These are phyloP conservation scores for Metopia argyrocephala DNA, from an alignment of 2,888 invertebrate species.

Conservation along the genomic window DNA sequence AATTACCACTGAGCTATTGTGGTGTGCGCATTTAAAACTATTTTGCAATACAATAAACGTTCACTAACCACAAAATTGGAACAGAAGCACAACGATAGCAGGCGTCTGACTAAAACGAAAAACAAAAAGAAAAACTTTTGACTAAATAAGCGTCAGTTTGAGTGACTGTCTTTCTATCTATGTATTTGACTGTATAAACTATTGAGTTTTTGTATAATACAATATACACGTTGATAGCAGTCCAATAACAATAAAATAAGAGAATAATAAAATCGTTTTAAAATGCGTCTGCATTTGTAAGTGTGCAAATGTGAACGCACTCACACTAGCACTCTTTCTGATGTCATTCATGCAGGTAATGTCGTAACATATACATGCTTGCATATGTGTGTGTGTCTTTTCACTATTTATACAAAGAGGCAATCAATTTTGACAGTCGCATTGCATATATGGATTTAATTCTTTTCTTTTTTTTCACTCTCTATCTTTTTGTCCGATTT, in stretches of 20 bases:
- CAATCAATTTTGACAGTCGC: conserved; percentile 41
- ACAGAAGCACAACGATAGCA: conserved; percentile 33
- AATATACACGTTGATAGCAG: conserved; percentile 12
- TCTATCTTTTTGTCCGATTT: neutral
- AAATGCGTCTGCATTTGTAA: neutral
- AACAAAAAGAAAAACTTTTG: neutral
- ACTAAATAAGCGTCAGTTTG: neutral
- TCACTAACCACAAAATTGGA: conserved; percentile 59
- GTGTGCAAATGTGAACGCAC: neutral
- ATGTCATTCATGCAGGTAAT: neutral
- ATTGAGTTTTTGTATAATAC: conserved; percentile 33
- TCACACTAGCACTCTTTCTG: neutral
- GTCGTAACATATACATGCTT: neutral
- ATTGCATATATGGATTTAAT: conserved; percentile 28
- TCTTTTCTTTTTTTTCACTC: conserved; percentile 16
- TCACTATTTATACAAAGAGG: conserved; percentile 7
- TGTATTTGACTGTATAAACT: conserved; percentile 13
- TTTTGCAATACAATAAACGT: conserved; percentile 60
- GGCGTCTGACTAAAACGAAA: neutral
- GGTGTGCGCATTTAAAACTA: conserved; percentile 57
- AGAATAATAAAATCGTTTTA: conserved; percentile 9
- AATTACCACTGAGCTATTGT: conserved; percentile 58
- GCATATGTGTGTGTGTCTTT: neutral
- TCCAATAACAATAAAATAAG: neutral
- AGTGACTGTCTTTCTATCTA: too few species aligned